A percentile compares a stretch with the other conserved stretches of the same genome.
Conservation (phyloP, 2,888 invertebrate species). For the Ommatoiulus sabulosus region DNA sequence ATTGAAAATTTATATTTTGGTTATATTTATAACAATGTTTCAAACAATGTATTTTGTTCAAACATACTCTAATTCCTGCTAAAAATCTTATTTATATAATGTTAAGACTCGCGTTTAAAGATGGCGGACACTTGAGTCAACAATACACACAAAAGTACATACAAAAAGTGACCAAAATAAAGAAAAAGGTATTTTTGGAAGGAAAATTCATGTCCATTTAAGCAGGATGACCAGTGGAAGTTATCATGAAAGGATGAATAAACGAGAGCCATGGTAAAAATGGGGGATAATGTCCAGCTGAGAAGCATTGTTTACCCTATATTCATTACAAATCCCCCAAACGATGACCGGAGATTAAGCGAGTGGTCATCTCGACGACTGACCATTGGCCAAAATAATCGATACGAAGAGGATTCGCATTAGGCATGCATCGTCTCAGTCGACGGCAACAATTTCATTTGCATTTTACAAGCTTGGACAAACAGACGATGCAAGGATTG, state of each 20-base stretch:
- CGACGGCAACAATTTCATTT: neutral
- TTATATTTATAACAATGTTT: too few relatives aligned
- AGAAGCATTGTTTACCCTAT: neutral
- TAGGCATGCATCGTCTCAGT: neutral
- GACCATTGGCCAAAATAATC: neutral
- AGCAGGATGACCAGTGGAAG: neutral
- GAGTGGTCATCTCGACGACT: constrained; percentile 30
- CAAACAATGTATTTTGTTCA: too few relatives aligned
- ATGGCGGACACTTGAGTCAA: too few relatives aligned
- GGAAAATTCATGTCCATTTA: neutral
- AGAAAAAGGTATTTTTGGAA: neutral
- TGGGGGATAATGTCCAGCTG: neutral
- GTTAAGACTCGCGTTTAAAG: too few relatives aligned
- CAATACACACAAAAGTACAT: too few relatives aligned
- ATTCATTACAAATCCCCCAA: constrained; percentile 38
- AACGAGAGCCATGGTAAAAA: neutral
- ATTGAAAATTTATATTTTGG: too few relatives aligned
- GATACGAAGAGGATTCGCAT: neutral
- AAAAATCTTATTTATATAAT: too few relatives aligned
- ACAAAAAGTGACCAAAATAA: too few relatives aligned
- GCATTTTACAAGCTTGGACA: neutral
- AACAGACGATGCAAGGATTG: neutral
- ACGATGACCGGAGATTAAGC: constrained; percentile 40
- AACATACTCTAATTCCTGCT: too few relatives aligned
- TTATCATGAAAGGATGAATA: neutral